Evolutionary conservation across 2,888 invertebrate genomes (phyloP).

Genomic region (Nysson spinosus): DNA sequence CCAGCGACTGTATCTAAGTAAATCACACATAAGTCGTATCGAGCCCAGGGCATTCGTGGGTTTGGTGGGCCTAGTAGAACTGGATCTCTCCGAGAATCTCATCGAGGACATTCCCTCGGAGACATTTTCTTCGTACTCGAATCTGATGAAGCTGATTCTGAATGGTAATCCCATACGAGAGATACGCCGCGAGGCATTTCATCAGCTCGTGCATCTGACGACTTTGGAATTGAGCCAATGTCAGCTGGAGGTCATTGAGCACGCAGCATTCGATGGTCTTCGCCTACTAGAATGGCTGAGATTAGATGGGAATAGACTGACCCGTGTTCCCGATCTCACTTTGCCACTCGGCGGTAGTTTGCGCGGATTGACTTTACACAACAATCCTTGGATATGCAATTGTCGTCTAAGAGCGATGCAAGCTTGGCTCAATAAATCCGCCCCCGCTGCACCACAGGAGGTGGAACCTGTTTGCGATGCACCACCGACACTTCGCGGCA

Average conservation of each 20-base stretch:
- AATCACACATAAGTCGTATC: constrained; percentile 88
- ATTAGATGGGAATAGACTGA: constrained; percentile 89
- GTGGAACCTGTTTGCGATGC: constrained; percentile 88
- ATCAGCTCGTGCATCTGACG: constrained; percentile 86
- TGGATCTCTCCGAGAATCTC: constrained; percentile 91
- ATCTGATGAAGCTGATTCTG: constrained; percentile 89
- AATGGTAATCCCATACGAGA: constrained; percentile 89
- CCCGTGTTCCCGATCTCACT: constrained; percentile 79
- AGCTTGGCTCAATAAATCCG: constrained; percentile 84
- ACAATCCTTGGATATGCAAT: constrained; percentile 94
- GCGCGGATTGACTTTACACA: constrained; percentile 89
- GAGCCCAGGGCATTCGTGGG: constrained; percentile 90
- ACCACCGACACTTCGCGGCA: constrained; percentile 83
- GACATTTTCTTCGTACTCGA: constrained; percentile 87
- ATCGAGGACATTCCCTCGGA: constrained; percentile 87
- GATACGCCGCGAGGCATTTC: constrained; percentile 85
- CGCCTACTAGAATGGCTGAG: constrained; percentile 90
- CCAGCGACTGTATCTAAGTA: constrained; percentile 90
- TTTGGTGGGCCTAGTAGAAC: constrained; percentile 90
- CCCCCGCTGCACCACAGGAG: constrained; percentile 86
- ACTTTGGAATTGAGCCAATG: constrained; percentile 90
- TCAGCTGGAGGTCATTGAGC: constrained; percentile 86
- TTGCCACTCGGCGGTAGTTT: constrained; percentile 84
- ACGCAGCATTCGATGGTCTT: constrained; percentile 89
- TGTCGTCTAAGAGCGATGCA: constrained; percentile 88